These are phyloP conservation scores for Dryobates pubescens DNA, from an alignment of 2,797 vertebrate species.

Conservation along the genomic window DNA sequence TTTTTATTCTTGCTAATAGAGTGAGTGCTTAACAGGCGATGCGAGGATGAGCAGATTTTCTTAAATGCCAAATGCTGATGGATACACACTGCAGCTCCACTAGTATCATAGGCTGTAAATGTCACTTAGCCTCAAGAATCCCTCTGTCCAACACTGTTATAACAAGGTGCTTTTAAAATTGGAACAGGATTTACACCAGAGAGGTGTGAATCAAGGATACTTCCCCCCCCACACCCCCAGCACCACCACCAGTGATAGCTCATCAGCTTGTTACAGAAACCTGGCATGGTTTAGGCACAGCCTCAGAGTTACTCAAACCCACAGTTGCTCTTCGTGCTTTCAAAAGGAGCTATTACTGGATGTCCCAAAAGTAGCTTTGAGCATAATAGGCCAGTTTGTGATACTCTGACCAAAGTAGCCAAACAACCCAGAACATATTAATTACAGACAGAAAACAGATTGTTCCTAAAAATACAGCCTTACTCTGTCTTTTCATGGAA, in stretches of 20 bases:
- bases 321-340: constrained; percentile 23
- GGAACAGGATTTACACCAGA: constrained; percentile 63
- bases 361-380: constrained; percentile 46
- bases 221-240: no score
- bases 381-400: constrained; percentile 45
- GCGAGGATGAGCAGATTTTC: constrained; percentile 65
- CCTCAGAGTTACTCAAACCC: constrained; percentile 20
- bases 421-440: constrained; percentile 61
- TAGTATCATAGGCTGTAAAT: constrained; percentile 69
- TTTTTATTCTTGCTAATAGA: constrained; percentile 7
- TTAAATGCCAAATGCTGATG: constrained; percentile 72
- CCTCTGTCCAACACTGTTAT: constrained; percentile 67
- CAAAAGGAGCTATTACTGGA: constrained; percentile 19
- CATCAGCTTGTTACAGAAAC: constrained; percentile 63
- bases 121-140: constrained; percentile 70
- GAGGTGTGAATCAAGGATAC: constrained; percentile 64
- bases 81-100: constrained; percentile 58
- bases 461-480: constrained; percentile 52
- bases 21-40: constrained; percentile 50
- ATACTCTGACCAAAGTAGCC: constrained; percentile 31
- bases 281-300: constrained; percentile 49
- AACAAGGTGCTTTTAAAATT: constrained; percentile 70
- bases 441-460: constrained; percentile 66
- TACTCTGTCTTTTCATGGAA: constrained; percentile 43
- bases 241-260: constrained; percentile 12